Base-by-base conservation (phyloP, 2,113 vertebrate species). In the Camelus bactrianus region DNA sequence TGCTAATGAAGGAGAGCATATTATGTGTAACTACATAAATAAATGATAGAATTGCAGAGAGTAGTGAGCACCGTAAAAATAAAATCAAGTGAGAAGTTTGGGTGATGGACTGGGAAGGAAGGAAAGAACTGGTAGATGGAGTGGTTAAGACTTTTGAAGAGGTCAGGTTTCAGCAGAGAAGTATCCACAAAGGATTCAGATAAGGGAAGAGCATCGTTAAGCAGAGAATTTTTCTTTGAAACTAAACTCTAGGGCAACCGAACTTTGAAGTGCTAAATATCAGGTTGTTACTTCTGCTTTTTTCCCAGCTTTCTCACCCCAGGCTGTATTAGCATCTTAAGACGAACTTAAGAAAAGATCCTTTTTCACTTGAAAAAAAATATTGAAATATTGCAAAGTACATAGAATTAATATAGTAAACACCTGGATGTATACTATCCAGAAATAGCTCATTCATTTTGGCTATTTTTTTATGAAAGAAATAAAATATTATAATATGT, bases 301-400 rank as follows among this genome's bases (percentile, higher is more conserved):
- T 79, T 65, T 87, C 46, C 50, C 4, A n/a, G 65, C 52, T 94
- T 86, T 91, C 42, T 38, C 76, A 91, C 24, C 84, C 60, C 24
- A 42, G 50, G 24, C 72, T 85, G 3, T 30, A 26, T 83, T 72
- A 67, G 8, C 28, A 52, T 48, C 56, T 32, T 79, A 90, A 80
- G 56, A 30, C 42, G 48, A 93, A 85, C 24, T 84, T 79, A 26
- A 50, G 80, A 73, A 60, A 91, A 96, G 38, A 80, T 62, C 58
- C 30, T 93, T 90, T 79, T 17, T 60, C 60, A 75, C 54, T 52
- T 82, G 38, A 46, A 67, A 91, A 91, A 86, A 67, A 88, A 42
- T 17, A 14, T 5, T 73, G 48, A 80, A 80, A 48, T 65, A 54
- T 16, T 48, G 30, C 54, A 54, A 92, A 72, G 62, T 52, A n/a